phyloP scores from a whole-genome alignment of 1,140 invertebrate species.

The Camponotus vicinus region DNA sequence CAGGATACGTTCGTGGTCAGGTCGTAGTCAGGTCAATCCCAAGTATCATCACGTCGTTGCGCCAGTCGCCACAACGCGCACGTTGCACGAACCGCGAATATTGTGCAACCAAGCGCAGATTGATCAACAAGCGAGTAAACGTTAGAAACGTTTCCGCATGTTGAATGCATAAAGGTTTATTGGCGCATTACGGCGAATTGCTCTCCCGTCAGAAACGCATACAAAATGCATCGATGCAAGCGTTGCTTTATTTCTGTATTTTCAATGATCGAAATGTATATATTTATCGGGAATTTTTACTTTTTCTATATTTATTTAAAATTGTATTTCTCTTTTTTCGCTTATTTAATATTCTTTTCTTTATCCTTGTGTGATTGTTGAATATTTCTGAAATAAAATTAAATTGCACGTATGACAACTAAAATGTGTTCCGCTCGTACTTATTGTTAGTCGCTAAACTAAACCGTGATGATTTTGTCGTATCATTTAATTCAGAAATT shows the following conservation, averaged over 20 bases:
- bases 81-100: constrained; percentile 57
- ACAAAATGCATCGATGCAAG: constrained; percentile 2
- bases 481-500: constrained; percentile 37
- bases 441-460: neutral
- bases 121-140: constrained; percentile 48
- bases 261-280: neutral
- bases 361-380: neutral
- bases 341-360: neutral
- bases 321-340: neutral
- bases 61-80: constrained; percentile 45
- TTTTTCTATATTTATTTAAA: neutral
- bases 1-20: constrained; percentile 27
- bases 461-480: neutral
- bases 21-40: constrained; percentile 43
- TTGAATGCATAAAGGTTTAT: constrained; percentile 40
- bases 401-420: neutral
- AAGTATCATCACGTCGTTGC: constrained; percentile 47
- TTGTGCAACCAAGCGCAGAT: constrained; percentile 42
- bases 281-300: neutral
- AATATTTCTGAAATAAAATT: neutral
- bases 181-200: constrained; percentile 31
- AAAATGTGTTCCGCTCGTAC: neutral
- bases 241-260: neutral
- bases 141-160: constrained; percentile 54
- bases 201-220: neutral